Conservation (phyloP, 2,888 invertebrate genomes). For the Periphyllus acericola region DNA sequence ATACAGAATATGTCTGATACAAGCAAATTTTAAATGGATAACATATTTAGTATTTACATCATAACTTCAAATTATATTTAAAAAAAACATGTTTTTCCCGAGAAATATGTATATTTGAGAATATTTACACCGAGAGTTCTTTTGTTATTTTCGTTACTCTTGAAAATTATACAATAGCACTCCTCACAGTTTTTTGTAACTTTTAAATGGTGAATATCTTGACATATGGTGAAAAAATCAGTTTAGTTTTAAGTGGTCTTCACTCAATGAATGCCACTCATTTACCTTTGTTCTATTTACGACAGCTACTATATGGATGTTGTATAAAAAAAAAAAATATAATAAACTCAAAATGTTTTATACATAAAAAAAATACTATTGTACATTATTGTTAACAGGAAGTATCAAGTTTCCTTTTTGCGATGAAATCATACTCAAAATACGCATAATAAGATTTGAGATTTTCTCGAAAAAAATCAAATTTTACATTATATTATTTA, state of each 20-base stretch:
- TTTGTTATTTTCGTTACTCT: not conserved
- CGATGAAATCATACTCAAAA: not conserved
- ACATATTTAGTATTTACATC: no score
- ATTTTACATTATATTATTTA: not conserved
- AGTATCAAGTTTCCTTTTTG: not conserved
- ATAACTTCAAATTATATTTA: no score
- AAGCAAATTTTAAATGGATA: no score
- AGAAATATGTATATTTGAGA: not conserved
- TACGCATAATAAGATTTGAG: not conserved
- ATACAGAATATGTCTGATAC: no score
- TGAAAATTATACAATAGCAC: not conserved
- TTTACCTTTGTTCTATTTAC: conserved; percentile 39
- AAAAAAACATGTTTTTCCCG: no score
- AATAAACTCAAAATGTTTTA: conserved; percentile 20
- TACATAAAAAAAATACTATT: conserved; percentile 14
- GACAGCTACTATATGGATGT: not conserved
- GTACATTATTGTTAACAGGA: conserved; percentile 31
- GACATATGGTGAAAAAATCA: conserved; percentile 18
- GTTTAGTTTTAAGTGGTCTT: conserved; percentile 29
- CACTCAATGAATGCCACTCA: conserved; percentile 30
- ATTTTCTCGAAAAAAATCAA: not conserved
- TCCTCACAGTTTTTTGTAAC: conserved; percentile 15
- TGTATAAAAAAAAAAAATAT: conserved; percentile 33
- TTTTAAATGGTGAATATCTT: conserved; percentile 27
- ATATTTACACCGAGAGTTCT: not conserved